These are phyloP conservation scores for Nephrotoma guestfalica DNA, from an alignment of 2,888 invertebrate genomes.

Conservation along the genomic window DNA sequence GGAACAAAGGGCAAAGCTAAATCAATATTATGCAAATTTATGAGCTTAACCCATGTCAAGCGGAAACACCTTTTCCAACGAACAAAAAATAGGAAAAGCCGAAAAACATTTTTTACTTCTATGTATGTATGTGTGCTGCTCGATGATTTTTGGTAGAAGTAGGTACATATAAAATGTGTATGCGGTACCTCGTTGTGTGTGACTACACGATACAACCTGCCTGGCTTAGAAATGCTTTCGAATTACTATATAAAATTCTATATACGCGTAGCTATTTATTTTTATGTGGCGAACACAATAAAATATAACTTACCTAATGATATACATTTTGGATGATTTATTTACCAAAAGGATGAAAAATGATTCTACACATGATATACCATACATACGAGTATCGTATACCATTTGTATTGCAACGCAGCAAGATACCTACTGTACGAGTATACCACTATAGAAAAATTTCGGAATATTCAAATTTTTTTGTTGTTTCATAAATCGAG, in stretches of 20 bases:
- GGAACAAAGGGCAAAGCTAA: neutral
- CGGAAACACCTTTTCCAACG: neutral
- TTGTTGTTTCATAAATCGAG: neutral
- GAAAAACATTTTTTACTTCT: neutral
- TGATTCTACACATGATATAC: neutral
- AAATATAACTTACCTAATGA: neutral
- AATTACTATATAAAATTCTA: neutral
- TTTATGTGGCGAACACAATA: neutral
- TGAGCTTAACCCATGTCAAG: neutral
- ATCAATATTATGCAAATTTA: neutral
- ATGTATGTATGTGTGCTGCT: neutral
- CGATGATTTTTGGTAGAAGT: neutral
- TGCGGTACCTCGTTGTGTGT: neutral
- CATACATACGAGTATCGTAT: neutral
- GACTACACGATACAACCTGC: neutral
- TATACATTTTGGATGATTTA: neutral
- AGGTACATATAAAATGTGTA: neutral
- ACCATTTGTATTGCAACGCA: neutral
- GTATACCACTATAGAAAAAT: neutral
- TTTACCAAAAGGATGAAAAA: neutral
- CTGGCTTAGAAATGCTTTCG: neutral
- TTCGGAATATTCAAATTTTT: neutral
- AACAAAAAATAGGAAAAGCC: neutral
- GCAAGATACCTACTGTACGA: neutral
- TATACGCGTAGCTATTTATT: neutral